phyloP scores from a whole-genome alignment of 2,113 vertebrate species.

The Larimichthys crocea region DNA sequence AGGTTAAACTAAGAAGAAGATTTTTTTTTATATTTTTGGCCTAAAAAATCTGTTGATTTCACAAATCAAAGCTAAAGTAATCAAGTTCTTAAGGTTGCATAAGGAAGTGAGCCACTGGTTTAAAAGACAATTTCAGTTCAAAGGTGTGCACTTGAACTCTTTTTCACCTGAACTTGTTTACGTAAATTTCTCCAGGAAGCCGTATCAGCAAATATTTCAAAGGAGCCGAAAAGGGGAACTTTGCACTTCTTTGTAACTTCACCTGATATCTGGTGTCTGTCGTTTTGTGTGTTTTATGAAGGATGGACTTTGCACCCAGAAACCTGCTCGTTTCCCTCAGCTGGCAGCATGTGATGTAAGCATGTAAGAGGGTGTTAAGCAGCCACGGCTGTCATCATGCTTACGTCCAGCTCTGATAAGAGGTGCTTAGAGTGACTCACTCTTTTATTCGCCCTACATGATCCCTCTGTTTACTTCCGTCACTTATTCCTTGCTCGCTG shows the following conservation, averaged over 20 bases:
- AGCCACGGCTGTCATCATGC: conserved; percentile 55
- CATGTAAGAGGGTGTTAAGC: conserved; percentile 37
- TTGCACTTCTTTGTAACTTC: background rate
- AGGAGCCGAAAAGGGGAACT: conserved; percentile 24
- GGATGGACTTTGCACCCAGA: conserved; percentile 53
- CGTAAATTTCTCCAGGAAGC: background rate
- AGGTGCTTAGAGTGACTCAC: conserved; percentile 70
- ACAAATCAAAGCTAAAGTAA: background rate
- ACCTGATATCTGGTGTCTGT: background rate
- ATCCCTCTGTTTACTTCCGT: conserved; percentile 63
- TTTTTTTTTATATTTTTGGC: background rate
- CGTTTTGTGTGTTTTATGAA: background rate
- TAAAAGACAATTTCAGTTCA: background rate
- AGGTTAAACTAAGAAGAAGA: background rate
- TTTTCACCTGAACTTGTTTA: background rate
- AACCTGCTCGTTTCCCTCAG: conserved; percentile 35
- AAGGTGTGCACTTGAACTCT: background rate
- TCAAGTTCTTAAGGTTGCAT: background rate
- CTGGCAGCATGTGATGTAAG: conserved; percentile 50
- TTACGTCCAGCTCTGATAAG: conserved; percentile 66
- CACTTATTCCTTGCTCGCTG: conserved; percentile 40
- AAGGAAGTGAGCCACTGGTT: background rate
- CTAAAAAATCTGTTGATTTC: background rate
- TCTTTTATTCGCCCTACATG: conserved; percentile 38
- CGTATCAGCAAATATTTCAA: background rate